Base-by-base conservation (phyloP, 1,140 invertebrate species). In the Medauroidea extradentata region DNA sequence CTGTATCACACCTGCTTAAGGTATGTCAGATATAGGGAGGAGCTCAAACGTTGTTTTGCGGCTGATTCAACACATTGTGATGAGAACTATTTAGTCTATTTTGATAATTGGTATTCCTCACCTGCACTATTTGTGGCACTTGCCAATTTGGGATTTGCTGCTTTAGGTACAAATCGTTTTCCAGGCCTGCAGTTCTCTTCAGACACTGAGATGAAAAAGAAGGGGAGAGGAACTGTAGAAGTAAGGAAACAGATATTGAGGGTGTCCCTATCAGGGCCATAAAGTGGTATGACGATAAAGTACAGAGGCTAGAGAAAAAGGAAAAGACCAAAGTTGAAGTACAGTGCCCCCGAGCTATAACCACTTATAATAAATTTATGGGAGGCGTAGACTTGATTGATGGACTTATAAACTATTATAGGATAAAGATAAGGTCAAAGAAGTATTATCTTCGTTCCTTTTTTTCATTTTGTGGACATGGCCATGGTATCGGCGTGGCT, bases 91-190 rank as follows among this genome's bases (percentile, higher is more conserved):
- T 5, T 46, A 5, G 4, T 46, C 3, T 46, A 7, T 46, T 68
- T 66, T 60, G 65, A 70, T 53, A 67, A 65, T 27, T 71, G 57
- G 56, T 70, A 67, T 57, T 46, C 57, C 18, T 65, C 55, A 25
- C 29, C 66, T 23, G 39, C 27, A 52, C 38, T 62, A 25, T 21
- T 54, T 3, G 24, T 29, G 48, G 61, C 64, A 53, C 38, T 52
- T 16, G 18, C 18, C 5, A 46, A 46, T 4, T 5, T 4, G 13
- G 53, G 63, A 16, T 62, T 71, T 25, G 48, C 74, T 18, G 69
- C 69, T 63, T 54, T 77, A 38, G 76, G 71, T 63, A 77, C 71
- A 55, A 67, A 76, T 29, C 66, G 70, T 57, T 53, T 75, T 29
- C 59, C 58, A 64, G 65, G 65, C 48, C 66, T 63, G 61, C 59